Evolutionary conservation across 2,888 invertebrate species (phyloP).

Genomic region (Steinernema carpocapsae): DNA sequence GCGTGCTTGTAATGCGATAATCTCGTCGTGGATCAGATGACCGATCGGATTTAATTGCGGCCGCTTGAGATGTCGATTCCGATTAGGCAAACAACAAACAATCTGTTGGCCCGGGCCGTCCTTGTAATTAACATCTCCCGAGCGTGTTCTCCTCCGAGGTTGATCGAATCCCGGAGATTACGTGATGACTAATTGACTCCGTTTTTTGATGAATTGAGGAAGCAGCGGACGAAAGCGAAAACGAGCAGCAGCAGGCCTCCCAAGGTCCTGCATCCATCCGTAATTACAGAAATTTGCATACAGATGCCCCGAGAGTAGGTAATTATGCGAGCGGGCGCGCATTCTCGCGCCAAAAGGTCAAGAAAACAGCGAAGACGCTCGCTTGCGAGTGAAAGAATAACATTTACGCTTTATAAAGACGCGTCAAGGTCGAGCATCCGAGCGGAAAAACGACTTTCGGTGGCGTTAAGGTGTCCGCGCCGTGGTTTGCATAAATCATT

Average conservation of each 20-base stretch:
- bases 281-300: slow-evolving; percentile 21
- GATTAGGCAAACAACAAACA: slow-evolving; percentile 16
- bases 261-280: not conserved
- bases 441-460: slow-evolving; percentile 29
- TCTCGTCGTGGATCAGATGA: slow-evolving; percentile 18
- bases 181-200: slow-evolving; percentile 32
- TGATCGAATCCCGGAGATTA: not conserved
- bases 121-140: not conserved
- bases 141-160: not conserved
- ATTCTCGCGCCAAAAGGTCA: slow-evolving; percentile 25
- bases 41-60: slow-evolving; percentile 1
- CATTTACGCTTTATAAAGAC: slow-evolving; percentile 1
- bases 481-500: slow-evolving; percentile 31
- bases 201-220: slow-evolving; percentile 14
- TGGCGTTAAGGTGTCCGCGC: slow-evolving; percentile 18
- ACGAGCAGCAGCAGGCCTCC: not conserved
- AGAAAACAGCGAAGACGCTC: not conserved
- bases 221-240: not conserved
- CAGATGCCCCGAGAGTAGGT: slow-evolving; percentile 22
- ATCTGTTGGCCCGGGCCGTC: not conserved
- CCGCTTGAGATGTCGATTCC: not conserved
- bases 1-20: slow-evolving; percentile 12
- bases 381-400: slow-evolving; percentile 14
- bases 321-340: slow-evolving; percentile 12
- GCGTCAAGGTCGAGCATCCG: slow-evolving; percentile 19